Base-by-base conservation (phyloP, 2,113 vertebrate genomes). In the Gnathonemus longibarbis region DNA sequence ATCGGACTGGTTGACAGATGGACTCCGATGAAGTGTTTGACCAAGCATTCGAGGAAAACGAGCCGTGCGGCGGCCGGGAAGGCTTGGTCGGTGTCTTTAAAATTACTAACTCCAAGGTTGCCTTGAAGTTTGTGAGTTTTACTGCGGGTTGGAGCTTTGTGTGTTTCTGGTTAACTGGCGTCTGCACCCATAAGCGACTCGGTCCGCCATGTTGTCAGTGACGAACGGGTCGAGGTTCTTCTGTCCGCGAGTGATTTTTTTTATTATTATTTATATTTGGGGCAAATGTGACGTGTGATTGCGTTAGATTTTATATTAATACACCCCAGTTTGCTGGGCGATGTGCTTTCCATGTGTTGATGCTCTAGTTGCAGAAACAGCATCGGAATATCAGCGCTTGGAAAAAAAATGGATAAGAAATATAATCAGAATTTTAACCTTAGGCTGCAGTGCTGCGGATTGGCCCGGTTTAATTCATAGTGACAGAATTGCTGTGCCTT, bases 141-240 rank as follows among this genome's bases (percentile, higher is more conserved):
- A 4, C 27, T 70, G 9, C 3, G 8, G 27, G 27, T 70, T n/a
- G n/a, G 62, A 11, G 62, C 62, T 66, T n/a, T n/a, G n/a, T 27
- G 62, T 27, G 9, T 27, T 9, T 27, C n/a, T 27, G n/a, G 24
- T 11, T 27, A 27, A 11, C 3, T 27, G n/a, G 24, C n/a, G 62
- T 31, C 10, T 70, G 83, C 62, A 27, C 27, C 62, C 9, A 11
- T 7, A 48, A n/a, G 83, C 45, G 42, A 35, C 39, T 48, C 45
- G 10, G 49, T 87, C 84, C 46, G 84, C 84, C 84, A 87, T 87
- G 84, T 87, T 87, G 84, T 87, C 27, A 24, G 39, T 62, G 52
- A 52, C 52, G 86, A 87, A 87, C 27, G 50, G 49, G 5, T 53
- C 17, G 11, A 49, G 46, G 17, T 19, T 80, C 5, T 42, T 19